Evolutionary conservation across 2,797 vertebrate species (phyloP).

Genomic region (Sebastiscus tertius): DNA sequence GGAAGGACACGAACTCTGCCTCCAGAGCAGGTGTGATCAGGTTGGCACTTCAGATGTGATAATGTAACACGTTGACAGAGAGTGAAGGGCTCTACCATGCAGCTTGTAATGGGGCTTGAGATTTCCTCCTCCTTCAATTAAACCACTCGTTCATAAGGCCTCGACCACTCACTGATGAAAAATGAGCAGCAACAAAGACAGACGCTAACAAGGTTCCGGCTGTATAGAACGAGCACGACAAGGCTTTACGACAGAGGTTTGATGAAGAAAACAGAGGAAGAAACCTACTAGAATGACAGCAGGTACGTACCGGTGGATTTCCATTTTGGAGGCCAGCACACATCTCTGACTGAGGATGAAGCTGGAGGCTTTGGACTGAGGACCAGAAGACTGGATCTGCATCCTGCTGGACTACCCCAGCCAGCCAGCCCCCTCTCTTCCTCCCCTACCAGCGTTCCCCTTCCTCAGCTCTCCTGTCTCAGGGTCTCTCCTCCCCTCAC

Average conservation of each 20-base stretch:
- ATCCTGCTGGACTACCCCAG: constrained; percentile 46
- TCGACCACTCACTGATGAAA: neutral
- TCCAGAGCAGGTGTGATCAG: neutral
- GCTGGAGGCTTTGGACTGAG: constrained; percentile 73
- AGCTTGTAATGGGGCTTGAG: neutral
- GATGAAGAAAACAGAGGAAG: neutral
- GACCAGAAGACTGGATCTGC: constrained; percentile 76
- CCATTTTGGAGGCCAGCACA: constrained; percentile 78
- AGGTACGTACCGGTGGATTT: constrained; percentile 83
- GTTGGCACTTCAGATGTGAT: neutral
- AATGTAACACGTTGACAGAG: neutral
- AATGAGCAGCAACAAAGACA: neutral
- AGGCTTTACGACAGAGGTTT: neutral
- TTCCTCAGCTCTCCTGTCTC: neutral
- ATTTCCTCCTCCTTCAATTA: neutral
- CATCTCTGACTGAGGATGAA: constrained; percentile 80
- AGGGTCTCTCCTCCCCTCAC: neutral
- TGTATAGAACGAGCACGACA: neutral
- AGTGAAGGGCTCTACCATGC: neutral
- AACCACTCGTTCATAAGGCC: neutral
- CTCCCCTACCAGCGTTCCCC: neutral
- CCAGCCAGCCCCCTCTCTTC: constrained; percentile 1
- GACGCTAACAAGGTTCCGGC: neutral
- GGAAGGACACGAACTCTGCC: neutral
- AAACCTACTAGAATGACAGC: constrained; percentile 1